Base-by-base conservation (phyloP, 2,113 vertebrate species). In the Pongo abelii region DNA sequence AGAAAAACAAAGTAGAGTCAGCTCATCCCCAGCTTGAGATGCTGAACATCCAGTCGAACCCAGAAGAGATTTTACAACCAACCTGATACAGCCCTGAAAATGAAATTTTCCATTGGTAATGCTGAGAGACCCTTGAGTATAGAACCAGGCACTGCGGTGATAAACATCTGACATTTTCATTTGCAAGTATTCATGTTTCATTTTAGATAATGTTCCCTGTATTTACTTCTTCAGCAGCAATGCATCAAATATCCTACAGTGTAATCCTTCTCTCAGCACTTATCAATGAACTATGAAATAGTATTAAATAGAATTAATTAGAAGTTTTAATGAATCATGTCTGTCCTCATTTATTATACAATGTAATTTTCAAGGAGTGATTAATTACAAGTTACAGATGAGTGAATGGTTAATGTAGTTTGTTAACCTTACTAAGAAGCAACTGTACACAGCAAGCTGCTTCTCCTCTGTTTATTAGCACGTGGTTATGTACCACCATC, bases 261-360 rank as follows among this genome's bases (percentile, higher is more conserved):
- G 92, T 98, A 98, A 99, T 98, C 97, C 98, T 98, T 98, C 98
- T 98, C 98, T 99, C 98, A 98, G 98, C 98, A 98, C 91, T 98
- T 99, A 98, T 97, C 98, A 99, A 98, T 99, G 99, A 99, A 98
- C 98, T 99, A 99, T 99, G 98, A 99, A 99, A 99, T 98, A 98
- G 98, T 98, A 98, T 99, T 99, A 99, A 99, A 98, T 98, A 99
- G 98, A 99, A 99, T 99, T 99, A 99, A 99, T 99, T 99, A 99
- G 98, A 98, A 98, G 98, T 99, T 99, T 99, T 99, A 99, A 99
- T 99, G 98, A 99, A 98, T 99, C 98, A 98, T 99, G 98, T 98
- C 98, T 99, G 98, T 99, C 97, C 98, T 99, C 98, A 99, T 99
- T 99, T 99, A 99, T 99, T 99, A 99, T 98, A 99, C 98, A 98